Percentiles rank a stretch among this genome's conserved stretches.
Evolutionary conservation across 2,888 invertebrate species (phyloP).

Genomic region (Stomorhina lunata): DNA sequence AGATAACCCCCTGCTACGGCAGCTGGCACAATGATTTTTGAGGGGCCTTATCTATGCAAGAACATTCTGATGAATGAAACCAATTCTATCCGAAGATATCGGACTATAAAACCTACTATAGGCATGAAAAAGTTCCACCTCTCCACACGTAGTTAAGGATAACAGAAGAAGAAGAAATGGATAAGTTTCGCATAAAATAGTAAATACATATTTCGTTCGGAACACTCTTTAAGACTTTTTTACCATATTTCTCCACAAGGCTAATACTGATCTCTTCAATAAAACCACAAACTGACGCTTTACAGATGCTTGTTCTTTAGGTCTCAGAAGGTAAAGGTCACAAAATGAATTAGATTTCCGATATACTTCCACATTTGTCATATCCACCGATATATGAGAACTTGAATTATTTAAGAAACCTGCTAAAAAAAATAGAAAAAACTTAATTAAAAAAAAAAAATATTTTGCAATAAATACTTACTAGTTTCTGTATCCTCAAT

Average conservation of each 20-base stretch:
- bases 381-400: constrained; percentile 52
- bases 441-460: constrained; percentile 3
- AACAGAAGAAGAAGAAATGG: too few relatives aligned
- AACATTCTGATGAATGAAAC: too few relatives aligned
- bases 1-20: too few relatives aligned
- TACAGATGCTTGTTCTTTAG: constrained; percentile 75
- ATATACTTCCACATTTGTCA: constrained; percentile 13
- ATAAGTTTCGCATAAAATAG: too few relatives aligned
- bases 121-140: too few relatives aligned
- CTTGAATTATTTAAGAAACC: constrained; percentile 44
- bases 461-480: constrained; percentile 4
- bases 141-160: too few relatives aligned
- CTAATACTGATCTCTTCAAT: constrained; percentile 80
- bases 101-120: too few relatives aligned
- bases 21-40: too few relatives aligned
- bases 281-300: constrained; percentile 80
- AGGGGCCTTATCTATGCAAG: too few relatives aligned
- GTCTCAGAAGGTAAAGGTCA: constrained; percentile 62
- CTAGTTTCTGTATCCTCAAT: constrained; percentile 32
- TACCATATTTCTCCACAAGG: constrained; percentile 79
- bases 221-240: constrained; percentile 50
- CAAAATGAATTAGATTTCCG: constrained; percentile 11
- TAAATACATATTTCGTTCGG: background rate
- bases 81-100: too few relatives aligned
- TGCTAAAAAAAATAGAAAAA: constrained; percentile 40